Evolutionary conservation across 2,888 invertebrate species (phyloP), one percentile per base, ranked within the genome.

Genomic region (Hydriomena furcata): DNA sequence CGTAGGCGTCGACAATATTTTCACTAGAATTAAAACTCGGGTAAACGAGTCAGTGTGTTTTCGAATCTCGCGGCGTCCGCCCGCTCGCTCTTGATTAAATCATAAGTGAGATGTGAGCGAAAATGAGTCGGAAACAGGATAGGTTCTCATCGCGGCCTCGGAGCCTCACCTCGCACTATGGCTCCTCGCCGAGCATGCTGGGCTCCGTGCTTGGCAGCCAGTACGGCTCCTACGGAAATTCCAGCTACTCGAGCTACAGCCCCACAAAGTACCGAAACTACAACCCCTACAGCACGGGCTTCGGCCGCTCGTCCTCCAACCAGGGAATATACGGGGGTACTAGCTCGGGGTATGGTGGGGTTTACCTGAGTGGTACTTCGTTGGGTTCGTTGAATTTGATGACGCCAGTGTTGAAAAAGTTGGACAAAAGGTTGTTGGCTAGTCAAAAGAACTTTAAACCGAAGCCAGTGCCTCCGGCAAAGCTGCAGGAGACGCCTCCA

Each of bases 301-400:
- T 88, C 61, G 84, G 85, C 0, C 73, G 90, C 27, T 67, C 81
- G n/a, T 66, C 75, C 7, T 80, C 84, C 3, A 83, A 82, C 58
- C 71, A 83, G 34, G 84, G 87, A n/a, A 88, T 92, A 46, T 93
- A 94, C 54, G 93, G 93, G 1, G 93, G 93, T 23, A 93, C 93
- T 0, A 80, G 92, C 53, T 93, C 93, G 2, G 94, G 94, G 4
- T 94, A 94, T 66, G 94, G 94, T 6, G 93, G 94, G 36, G 84
- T 94, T 17, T 93, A 93, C 48, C 82, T 94, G 58, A 93, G 94
- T 47, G 90, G 93, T 25, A 91, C 90, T 20, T 77, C 92, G 2
- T 79, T 93, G 43, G 88, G 91, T 12, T 92, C 93, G 1, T 82
- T 92, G 30, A 93, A 92, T 78, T 83, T 93, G 41, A 87, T 92